Evolutionary conservation across 64 coral and sea anemone species (phyloP), one percentile per base, ranked within the genome.

Genomic region (Acropora tenuis): DNA sequence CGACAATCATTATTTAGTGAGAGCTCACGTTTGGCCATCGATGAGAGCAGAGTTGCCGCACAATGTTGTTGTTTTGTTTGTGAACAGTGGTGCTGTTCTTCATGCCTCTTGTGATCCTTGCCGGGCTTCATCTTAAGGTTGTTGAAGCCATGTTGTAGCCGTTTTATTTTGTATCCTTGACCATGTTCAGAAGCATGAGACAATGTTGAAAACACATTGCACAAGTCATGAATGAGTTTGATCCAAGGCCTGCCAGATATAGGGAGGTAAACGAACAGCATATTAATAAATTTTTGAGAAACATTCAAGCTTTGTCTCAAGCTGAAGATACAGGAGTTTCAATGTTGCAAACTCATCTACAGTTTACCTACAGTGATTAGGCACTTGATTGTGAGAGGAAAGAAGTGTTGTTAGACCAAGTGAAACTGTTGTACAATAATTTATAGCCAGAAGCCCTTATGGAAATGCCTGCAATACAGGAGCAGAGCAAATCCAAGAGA

Each of bases 171-270:
- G 15, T 46, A 10, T 87, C 15, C 48, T 48, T 4, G 69, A 87
- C 45, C 15, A 87, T 47, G 85, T 55, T 55, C 50, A 55, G 50
- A 55, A 55, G 50, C 50, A 55, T 55, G 50, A 71, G 5, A 2
- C 57, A 9, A 71, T 43, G 9, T 43, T 67, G 18, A 48, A 40
- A 12, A 50, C 2, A 47, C 76, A 63, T 7, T 90, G 88, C 75
- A 90, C 88, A 90, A 90, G 88, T 60, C 19, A 90, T 41, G 55
- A 63, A 55, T 88, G 85, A 88, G 2, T 88, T 86, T 73, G 83
- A 86, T 86, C 65, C 50, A 9, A 55, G 50, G 50, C 50, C 50
- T 55, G 50, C 50, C 50, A 55, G 50, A 55, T 55, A 55, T 55
- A 55, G 50, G 50, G 50, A 55, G 50, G 50, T 55, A 55, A 55